A percentile compares a stretch with the other conserved stretches of the same genome.
Conservation (phyloP, 1,140 invertebrate species). For the Trachelipus rathkii region DNA sequence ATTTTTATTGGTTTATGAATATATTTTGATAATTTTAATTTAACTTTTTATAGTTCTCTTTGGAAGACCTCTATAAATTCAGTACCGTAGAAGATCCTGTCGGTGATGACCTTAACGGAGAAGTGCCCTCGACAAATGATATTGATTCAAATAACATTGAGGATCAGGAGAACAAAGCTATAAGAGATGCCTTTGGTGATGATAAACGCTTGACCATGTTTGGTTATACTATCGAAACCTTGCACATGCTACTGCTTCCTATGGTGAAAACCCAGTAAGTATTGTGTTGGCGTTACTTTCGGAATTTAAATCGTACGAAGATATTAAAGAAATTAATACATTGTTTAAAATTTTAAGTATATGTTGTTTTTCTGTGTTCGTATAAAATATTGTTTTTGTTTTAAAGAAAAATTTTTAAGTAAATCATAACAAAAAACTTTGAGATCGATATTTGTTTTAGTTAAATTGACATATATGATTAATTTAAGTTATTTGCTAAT, state of each 20-base stretch:
- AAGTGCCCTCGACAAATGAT: background rate
- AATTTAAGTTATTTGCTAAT: no score
- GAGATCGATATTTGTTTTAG: no score
- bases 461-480: no score
- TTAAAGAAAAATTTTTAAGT: no score
- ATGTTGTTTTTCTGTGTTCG: no score
- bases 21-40: no score
- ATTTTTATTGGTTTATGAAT: background rate
- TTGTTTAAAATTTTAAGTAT: no score
- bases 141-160: background rate
- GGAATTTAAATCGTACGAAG: no score
- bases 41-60: slow-evolving; percentile 57
- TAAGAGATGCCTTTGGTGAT: slow-evolving; percentile 49
- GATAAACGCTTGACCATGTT: slow-evolving; percentile 86
- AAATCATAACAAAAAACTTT: no score
- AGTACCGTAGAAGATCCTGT: slow-evolving; percentile 41
- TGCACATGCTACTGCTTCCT: slow-evolving; percentile 86
- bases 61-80: slow-evolving; percentile 61
- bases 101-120: slow-evolving; percentile 42
- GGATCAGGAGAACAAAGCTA: slow-evolving; percentile 24
- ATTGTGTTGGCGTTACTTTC: no score
- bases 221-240: slow-evolving; percentile 91
- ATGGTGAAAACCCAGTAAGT: slow-evolving; percentile 94
- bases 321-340: no score
- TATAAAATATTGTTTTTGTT: no score